phyloP scores from a whole-genome alignment of 2,113 vertebrate species.

The Tamias sibiricus region DNA sequence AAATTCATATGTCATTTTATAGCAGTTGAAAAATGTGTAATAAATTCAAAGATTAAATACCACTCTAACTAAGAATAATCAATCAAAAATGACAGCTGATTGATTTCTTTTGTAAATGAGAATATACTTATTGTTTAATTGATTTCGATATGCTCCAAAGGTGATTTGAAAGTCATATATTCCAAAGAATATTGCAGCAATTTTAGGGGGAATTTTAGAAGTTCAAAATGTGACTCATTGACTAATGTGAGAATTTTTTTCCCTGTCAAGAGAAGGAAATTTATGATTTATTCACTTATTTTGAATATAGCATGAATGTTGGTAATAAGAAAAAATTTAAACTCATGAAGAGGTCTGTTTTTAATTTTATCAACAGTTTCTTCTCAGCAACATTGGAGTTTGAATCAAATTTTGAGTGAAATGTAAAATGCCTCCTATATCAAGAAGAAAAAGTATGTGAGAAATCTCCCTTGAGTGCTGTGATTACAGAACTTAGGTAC shows the following conservation, averaged over 20 bases:
- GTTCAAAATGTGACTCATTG: conserved; percentile 75
- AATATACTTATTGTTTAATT: conserved; percentile 85
- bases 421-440: conserved; percentile 73
- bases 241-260: conserved; percentile 47
- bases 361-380: conserved; percentile 74
- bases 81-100: conserved; percentile 85
- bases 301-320: conserved; percentile 46
- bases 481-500: conserved; percentile 80
- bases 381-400: conserved; percentile 70
- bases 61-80: conserved; percentile 82
- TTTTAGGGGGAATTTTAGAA: conserved; percentile 70
- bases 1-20: conserved; percentile 82
- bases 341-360: conserved; percentile 55
- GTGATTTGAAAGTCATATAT: conserved; percentile 84
- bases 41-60: conserved; percentile 87
- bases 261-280: conserved; percentile 62
- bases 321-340: conserved; percentile 34
- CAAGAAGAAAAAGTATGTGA: conserved; percentile 83
- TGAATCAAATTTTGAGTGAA: conserved; percentile 81
- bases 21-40: conserved; percentile 83
- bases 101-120: conserved; percentile 85
- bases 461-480: conserved; percentile 80
- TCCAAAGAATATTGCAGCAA: conserved; percentile 71
- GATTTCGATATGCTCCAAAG: conserved; percentile 84
- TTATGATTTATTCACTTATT: conserved; percentile 56